A percentile compares a stretch with the other conserved stretches of the same genome.
phyloP scores from a whole-genome alignment of 2,888 invertebrate species.

The Leptopterna dolabrata region DNA sequence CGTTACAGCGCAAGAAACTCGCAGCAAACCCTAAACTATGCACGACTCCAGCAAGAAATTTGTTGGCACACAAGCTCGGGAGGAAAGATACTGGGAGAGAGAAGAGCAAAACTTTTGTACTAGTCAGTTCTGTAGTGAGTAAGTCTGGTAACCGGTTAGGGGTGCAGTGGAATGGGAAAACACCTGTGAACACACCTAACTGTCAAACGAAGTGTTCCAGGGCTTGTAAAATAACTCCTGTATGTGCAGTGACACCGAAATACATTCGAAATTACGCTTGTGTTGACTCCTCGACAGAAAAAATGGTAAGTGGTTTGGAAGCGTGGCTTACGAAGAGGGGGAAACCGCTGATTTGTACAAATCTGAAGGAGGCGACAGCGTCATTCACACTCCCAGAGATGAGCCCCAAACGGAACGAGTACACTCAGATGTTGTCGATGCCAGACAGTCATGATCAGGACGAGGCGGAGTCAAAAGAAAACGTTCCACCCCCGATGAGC shows the following conservation, averaged over 20 bases:
- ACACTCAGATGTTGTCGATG: neutral
- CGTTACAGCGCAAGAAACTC: conserved; percentile 12
- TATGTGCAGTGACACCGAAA: neutral
- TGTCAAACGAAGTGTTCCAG: neutral
- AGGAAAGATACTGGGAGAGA: neutral
- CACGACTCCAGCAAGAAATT: neutral
- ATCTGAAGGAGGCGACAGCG: neutral
- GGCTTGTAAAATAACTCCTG: neutral
- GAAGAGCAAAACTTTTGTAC: neutral
- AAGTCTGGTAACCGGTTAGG: too few species aligned
- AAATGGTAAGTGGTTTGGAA: conserved; percentile 21
- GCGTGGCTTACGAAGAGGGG: neutral
- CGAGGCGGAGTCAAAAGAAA: neutral
- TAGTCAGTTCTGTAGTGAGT: neutral
- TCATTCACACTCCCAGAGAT: neutral
- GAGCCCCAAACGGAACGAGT: neutral
- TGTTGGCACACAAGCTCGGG: neutral
- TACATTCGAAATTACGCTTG: neutral
- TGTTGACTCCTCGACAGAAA: conserved; percentile 1
- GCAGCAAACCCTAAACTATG: neutral
- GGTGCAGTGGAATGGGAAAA: neutral
- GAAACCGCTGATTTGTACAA: conserved; percentile 19
- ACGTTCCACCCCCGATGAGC: neutral
- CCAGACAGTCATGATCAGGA: neutral
- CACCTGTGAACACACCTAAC: neutral